Evolutionary conservation across 1,140 invertebrate genomes (phyloP).

Genomic region (Monochamus saltuarius): DNA sequence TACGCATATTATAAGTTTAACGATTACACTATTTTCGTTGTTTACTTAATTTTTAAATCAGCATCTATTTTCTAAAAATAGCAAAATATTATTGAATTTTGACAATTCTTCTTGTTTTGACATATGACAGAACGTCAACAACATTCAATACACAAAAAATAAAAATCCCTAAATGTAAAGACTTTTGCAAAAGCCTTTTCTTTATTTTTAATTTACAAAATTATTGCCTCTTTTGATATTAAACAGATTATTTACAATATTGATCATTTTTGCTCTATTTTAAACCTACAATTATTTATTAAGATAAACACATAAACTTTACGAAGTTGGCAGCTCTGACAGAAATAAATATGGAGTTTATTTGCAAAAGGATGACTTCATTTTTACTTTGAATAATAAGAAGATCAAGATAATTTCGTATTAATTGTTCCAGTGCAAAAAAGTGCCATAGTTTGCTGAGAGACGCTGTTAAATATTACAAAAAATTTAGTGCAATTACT

Average conservation of each 20-base stretch:
- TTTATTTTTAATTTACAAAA: too few relatives aligned
- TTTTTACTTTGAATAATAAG: slow-evolving; percentile 21
- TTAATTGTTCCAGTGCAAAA: background rate
- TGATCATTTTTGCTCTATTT: too few relatives aligned
- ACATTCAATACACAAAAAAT: too few relatives aligned
- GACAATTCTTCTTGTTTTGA: background rate
- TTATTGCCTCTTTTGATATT: too few relatives aligned
- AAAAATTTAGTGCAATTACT: slow-evolving; percentile 5
- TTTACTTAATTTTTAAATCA: slow-evolving; percentile 2
- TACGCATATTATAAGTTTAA: background rate
- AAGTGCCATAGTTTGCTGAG: slow-evolving; percentile 1
- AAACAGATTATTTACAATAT: too few relatives aligned
- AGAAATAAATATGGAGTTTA: slow-evolving; percentile 35
- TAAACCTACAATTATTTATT: too few relatives aligned
- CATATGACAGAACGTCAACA: too few relatives aligned
- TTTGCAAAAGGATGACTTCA: slow-evolving; percentile 36
- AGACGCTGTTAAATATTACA: too few relatives aligned
- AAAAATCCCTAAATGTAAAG: too few relatives aligned
- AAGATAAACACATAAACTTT: background rate
- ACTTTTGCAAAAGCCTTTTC: too few relatives aligned
- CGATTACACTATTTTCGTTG: slow-evolving; percentile 4
- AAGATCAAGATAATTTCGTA: background rate
- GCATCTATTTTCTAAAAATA: slow-evolving; percentile 3
- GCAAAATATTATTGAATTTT: slow-evolving; percentile 4
- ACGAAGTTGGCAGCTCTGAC: slow-evolving; percentile 19